These are phyloP conservation scores for Standfussiana lucernea DNA, from an alignment of 2,888 invertebrate genomes.

Conservation along the genomic window DNA sequence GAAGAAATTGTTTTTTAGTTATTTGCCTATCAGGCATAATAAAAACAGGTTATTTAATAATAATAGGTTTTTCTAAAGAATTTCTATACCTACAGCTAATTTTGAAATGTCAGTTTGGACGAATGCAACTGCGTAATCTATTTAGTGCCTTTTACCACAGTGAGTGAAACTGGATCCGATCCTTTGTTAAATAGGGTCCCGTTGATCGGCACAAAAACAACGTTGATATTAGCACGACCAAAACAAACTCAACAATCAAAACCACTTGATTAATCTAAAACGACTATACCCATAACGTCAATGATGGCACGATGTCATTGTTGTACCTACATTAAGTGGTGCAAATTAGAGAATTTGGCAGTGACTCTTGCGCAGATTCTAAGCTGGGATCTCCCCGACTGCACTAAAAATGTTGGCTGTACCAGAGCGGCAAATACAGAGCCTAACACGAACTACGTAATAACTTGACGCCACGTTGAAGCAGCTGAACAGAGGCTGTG, in stretches of 20 bases:
- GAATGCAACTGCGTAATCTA: not conserved
- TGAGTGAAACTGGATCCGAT: not conserved
- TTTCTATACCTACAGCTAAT: conserved; percentile 17
- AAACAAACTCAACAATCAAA: not conserved
- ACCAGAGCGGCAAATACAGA: not conserved
- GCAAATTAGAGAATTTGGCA: not conserved
- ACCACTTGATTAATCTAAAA: conserved; percentile 9
- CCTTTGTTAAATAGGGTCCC: not conserved
- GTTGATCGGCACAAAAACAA: not conserved
- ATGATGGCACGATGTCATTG: not conserved
- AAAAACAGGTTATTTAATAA: no score
- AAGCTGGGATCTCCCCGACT: not conserved
- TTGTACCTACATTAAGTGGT: not conserved
- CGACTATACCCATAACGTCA: conserved; percentile 4
- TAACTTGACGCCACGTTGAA: not conserved
- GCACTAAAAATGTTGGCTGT: not conserved
- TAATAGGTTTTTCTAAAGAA: not conserved
- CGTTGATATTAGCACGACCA: not conserved
- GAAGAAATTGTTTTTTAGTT: conserved; percentile 49
- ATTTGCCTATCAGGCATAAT: not conserved
- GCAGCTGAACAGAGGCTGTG: not conserved
- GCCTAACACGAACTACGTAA: not conserved
- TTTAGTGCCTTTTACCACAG: not conserved
- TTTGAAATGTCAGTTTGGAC: not conserved
- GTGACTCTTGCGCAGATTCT: not conserved